Conservation (phyloP, 2,113 vertebrate genomes). For the Martes martes region DNA sequence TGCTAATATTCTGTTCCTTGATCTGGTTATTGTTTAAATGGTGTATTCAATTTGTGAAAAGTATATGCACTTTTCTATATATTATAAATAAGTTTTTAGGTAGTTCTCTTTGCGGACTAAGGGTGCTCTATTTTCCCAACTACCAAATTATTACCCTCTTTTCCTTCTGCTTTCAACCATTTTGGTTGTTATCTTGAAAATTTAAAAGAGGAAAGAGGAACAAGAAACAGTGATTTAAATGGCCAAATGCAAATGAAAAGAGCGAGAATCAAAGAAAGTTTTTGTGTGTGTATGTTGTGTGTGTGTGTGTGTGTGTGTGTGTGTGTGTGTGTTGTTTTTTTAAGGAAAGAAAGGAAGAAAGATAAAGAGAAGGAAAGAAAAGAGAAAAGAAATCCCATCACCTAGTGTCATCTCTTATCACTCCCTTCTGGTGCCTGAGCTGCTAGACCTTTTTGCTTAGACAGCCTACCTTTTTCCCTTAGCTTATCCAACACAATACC, state of each 20-base stretch:
- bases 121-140: background rate
- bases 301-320: too few relatives aligned
- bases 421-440: background rate
- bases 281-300: background rate
- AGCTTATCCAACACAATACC: background rate
- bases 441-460: background rate
- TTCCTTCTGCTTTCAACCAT: background rate
- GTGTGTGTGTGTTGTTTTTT: background rate
- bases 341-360: background rate
- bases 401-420: background rate
- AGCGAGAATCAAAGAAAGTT: background rate
- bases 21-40: background rate
- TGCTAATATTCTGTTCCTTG: background rate
- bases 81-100: background rate
- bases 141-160: background rate
- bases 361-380: background rate
- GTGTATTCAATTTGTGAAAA: background rate
- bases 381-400: background rate
- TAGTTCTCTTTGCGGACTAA: background rate
- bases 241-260: background rate
- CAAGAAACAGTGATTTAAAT: constrained; percentile 5
- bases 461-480: background rate
- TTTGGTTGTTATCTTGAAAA: constrained; percentile 2
- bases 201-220: background rate
- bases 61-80: background rate